A percentile compares a stretch with the other conserved stretches of the same genome.
phyloP scores from a whole-genome alignment of 2,888 invertebrate genomes.

The Drosophila seclusa region DNA sequence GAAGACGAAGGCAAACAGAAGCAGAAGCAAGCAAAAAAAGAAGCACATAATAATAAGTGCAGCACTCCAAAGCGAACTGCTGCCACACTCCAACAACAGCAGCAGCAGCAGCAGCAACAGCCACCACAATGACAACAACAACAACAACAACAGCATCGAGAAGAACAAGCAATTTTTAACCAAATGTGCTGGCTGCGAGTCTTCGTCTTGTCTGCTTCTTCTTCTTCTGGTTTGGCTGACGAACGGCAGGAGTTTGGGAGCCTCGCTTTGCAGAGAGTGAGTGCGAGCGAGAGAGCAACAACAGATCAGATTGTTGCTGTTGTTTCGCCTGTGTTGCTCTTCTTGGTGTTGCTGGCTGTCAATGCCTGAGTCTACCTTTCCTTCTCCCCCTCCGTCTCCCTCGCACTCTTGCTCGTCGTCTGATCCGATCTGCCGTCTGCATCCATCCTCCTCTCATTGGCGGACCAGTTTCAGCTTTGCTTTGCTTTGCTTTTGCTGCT shows the following conservation, averaged over 20 bases:
- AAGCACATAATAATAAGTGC: constrained; percentile 77
- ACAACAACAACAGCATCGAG: constrained; percentile 14
- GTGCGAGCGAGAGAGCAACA: constrained; percentile 2
- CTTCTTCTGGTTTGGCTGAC: constrained; percentile 9
- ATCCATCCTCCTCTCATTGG: constrained; percentile 1
- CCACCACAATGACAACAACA: constrained; percentile 17
- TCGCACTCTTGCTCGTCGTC: neutral
- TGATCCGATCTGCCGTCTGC: constrained; percentile 8
- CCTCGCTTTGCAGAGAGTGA: constrained; percentile 16
- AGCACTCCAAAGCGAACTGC: constrained; percentile 62
- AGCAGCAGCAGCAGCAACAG: constrained; percentile 29
- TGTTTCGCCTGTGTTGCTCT: constrained; percentile 22
- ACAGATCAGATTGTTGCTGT: constrained; percentile 46
- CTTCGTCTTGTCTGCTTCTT: constrained; percentile 19
- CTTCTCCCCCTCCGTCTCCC: constrained; percentile 2
- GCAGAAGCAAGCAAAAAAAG: constrained; percentile 46
- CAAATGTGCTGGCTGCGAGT: constrained; percentile 36
- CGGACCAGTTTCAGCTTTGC: constrained; percentile 58
- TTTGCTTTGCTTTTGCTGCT: constrained; percentile 46
- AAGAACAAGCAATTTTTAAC: constrained; percentile 33
- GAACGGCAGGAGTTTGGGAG: constrained; percentile 24
- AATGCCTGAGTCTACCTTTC: constrained; percentile 35
- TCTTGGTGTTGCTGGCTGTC: constrained; percentile 40
- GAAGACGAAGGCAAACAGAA: constrained; percentile 44
- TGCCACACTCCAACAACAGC: constrained; percentile 54